Conservation (phyloP, 2,888 invertebrate genomes). For the Drosophila mercatorum region DNA sequence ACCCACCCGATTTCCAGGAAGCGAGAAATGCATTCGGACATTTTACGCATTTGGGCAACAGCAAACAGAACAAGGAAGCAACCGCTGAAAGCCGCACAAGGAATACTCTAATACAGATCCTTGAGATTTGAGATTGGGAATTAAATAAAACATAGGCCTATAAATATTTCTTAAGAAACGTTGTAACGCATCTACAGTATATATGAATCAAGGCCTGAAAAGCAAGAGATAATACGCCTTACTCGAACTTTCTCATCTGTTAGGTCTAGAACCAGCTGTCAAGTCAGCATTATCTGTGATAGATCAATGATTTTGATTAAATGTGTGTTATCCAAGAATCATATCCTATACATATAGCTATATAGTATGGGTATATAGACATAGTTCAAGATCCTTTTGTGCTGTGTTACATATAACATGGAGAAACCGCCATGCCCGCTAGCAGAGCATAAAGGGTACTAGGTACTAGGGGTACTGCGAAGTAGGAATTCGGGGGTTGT, state of each 20-base stretch:
- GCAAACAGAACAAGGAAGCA: not conserved
- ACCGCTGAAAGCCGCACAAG: not conserved
- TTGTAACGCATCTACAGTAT: not conserved
- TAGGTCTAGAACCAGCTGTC: not conserved
- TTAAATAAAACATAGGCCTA: not conserved
- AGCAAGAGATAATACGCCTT: not conserved
- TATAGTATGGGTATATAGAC: too few relatives aligned
- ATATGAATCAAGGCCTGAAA: not conserved
- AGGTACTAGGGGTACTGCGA: conserved; percentile 26
- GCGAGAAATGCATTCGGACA: conserved; percentile 32
- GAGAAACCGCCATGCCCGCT: not conserved
- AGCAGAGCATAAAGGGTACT: conserved; percentile 6
- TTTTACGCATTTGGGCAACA: conserved; percentile 12
- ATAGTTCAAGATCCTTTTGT: too few relatives aligned
- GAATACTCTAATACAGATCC: not conserved
- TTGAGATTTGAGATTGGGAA: not conserved
- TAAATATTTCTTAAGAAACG: not conserved
- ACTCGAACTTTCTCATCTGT: too few relatives aligned
- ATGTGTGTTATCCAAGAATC: too few relatives aligned
- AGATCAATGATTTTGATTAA: not conserved
- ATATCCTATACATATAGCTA: too few relatives aligned
- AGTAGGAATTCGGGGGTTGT: conserved; percentile 39
- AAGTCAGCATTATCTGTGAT: too few relatives aligned
- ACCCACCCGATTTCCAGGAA: conserved; percentile 50
- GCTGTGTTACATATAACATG: not conserved